A percentile compares a stretch with the other conserved stretches of the same genome.
Conservation (phyloP, 2,113 vertebrate genomes). For the Gymnocephalus cernua region DNA sequence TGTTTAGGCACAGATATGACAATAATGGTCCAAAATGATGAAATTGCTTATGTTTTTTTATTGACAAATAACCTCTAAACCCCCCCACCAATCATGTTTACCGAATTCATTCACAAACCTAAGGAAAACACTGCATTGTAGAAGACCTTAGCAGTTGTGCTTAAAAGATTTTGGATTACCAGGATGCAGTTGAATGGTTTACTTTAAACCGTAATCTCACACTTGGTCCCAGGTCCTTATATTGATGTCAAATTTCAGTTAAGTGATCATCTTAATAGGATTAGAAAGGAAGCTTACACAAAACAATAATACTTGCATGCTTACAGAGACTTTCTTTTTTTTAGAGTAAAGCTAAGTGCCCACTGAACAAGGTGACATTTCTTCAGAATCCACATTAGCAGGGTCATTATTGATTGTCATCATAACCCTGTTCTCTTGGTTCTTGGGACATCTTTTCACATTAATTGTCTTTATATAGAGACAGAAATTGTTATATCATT, state of each 20-base stretch:
- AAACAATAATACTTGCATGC: not conserved
- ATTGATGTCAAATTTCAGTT: conserved; percentile 1
- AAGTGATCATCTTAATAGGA: conserved; percentile 11
- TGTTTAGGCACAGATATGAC: no score
- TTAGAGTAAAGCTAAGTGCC: not conserved
- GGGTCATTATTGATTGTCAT: conserved; percentile 19
- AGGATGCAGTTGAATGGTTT: not conserved
- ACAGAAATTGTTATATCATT: not conserved
- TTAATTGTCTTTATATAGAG: not conserved
- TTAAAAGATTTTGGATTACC: conserved; percentile 22
- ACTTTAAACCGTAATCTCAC: not conserved
- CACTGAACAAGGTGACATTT: conserved; percentile 3
- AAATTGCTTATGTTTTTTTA: no score
- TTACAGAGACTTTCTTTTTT: not conserved
- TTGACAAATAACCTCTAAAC: no score
- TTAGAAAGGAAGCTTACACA: not conserved
- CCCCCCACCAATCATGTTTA: no score
- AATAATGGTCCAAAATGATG: no score
- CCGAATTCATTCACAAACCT: no score
- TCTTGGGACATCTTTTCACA: not conserved
- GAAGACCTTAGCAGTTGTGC: not conserved
- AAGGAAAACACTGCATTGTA: no score
- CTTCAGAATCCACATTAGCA: conserved; percentile 21
- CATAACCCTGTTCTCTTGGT: not conserved
- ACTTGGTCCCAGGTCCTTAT: conserved; percentile 2